Conservation (phyloP, 2,797 vertebrate genomes). For the Molossus molossus region DNA sequence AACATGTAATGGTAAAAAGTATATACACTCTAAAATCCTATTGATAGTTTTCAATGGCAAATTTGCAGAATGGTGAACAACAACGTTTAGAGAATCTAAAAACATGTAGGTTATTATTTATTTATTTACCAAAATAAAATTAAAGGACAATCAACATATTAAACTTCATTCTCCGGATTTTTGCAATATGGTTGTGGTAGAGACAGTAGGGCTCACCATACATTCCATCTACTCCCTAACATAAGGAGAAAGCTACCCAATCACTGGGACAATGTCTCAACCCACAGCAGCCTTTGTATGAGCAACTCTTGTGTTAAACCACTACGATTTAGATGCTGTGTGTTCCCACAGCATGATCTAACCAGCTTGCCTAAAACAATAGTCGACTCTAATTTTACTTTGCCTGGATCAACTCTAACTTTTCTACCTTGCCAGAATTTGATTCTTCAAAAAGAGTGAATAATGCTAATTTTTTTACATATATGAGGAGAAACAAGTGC, state of each 20-base stretch:
- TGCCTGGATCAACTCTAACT: neutral
- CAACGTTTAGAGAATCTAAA: conserved; percentile 1
- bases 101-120: neutral
- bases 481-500: neutral
- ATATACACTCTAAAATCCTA: neutral
- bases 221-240: neutral
- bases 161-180: neutral
- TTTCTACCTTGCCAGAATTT: conserved; percentile 6
- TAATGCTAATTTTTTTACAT: neutral
- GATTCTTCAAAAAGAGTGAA: conserved; percentile 23
- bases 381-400: neutral
- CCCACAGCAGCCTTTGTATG: neutral
- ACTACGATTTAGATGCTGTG: too few species aligned
- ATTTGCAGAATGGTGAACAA: neutral
- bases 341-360: neutral
- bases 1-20: conserved; percentile 16
- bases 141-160: neutral
- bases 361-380: neutral
- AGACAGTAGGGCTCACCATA: neutral
- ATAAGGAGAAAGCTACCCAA: neutral
- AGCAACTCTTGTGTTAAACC: neutral
- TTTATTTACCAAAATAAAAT: conserved; percentile 39
- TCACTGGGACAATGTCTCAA: neutral
- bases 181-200: neutral
- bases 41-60: neutral